A percentile compares a stretch with the other conserved stretches of the same genome.
Conservation (phyloP, 2,888 invertebrate genomes). For the Phyto melanocephala region DNA sequence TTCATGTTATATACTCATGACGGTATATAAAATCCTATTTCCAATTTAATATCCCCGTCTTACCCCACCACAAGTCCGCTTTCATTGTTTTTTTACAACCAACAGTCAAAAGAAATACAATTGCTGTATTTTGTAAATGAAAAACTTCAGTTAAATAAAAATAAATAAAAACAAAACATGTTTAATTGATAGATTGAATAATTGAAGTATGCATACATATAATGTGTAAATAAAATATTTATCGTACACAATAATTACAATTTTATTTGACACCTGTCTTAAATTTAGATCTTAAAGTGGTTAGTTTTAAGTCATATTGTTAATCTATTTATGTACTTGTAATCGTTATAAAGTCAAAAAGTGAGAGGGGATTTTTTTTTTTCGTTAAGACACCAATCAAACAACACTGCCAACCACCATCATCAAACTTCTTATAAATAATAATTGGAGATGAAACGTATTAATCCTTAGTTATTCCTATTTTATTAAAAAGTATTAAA, state of each 20-base stretch:
- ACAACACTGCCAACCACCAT: slow-evolving; percentile 47
- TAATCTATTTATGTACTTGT: slow-evolving; percentile 42
- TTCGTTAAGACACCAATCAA: slow-evolving; percentile 22
- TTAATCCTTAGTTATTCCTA: slow-evolving; percentile 53
- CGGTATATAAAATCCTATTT: slow-evolving; percentile 40
- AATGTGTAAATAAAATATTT: slow-evolving; percentile 25
- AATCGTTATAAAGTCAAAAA: slow-evolving; percentile 34
- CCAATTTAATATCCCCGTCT: slow-evolving; percentile 40
- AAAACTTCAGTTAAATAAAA: slow-evolving; percentile 14
- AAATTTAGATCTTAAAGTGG: slow-evolving; percentile 50
- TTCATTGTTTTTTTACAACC: slow-evolving; percentile 49
- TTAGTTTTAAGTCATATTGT: slow-evolving; percentile 62
- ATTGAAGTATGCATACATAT: slow-evolving; percentile 47
- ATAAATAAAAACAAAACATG: slow-evolving; percentile 15
- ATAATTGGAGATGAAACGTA: slow-evolving; percentile 62
- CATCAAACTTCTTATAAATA: slow-evolving; percentile 46
- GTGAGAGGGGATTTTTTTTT: slow-evolving; percentile 29
- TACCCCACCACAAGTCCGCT: slow-evolving; percentile 20
- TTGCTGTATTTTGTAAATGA: slow-evolving; percentile 14
- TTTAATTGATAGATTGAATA: slow-evolving; percentile 17
- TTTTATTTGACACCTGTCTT: no score
- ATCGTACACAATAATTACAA: slow-evolving; percentile 32
- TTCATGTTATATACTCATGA: slow-evolving; percentile 42
- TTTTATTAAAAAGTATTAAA: slow-evolving; percentile 6
- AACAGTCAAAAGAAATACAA: neutral